A percentile compares a stretch with the other conserved stretches of the same genome.
These are phyloP conservation scores for Numida meleagris DNA, from an alignment of 2,113 vertebrate genomes.

Conservation along the genomic window DNA sequence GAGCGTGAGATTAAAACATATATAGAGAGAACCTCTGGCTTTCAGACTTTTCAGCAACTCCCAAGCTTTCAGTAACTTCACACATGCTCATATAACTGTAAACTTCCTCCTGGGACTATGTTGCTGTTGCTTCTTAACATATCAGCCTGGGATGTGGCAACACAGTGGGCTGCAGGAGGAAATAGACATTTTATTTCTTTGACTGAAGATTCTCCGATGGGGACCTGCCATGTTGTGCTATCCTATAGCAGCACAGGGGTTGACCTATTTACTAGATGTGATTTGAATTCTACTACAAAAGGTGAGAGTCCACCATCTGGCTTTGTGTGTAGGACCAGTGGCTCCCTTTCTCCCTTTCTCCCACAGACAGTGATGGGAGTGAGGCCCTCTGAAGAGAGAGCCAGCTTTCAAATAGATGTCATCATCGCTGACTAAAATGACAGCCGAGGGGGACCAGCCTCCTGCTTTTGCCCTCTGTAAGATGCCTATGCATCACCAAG, in stretches of 20 bases:
- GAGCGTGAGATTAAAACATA: neutral
- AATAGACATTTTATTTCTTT: neutral
- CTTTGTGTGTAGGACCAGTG: neutral
- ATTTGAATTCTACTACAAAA: neutral
- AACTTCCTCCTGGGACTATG: neutral
- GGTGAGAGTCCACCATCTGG: neutral
- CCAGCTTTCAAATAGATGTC: neutral
- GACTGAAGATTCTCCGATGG: neutral
- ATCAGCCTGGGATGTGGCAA: neutral
- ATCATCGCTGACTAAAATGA: neutral
- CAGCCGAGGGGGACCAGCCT: neutral
- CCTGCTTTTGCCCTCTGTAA: neutral
- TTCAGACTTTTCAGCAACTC: neutral
- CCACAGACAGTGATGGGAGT: neutral
- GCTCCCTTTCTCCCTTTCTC: neutral
- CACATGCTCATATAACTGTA: neutral
- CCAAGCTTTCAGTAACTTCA: neutral
- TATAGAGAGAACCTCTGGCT: neutral
- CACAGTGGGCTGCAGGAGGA: neutral
- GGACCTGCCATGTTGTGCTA: neutral
- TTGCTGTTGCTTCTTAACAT: neutral
- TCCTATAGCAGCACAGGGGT: neutral
- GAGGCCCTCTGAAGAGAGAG: neutral
- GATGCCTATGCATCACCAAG: neutral
- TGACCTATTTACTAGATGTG: neutral